These are phyloP conservation scores for Netelia fuscicornis DNA, from an alignment of 2,888 invertebrate genomes.

Conservation along the genomic window DNA sequence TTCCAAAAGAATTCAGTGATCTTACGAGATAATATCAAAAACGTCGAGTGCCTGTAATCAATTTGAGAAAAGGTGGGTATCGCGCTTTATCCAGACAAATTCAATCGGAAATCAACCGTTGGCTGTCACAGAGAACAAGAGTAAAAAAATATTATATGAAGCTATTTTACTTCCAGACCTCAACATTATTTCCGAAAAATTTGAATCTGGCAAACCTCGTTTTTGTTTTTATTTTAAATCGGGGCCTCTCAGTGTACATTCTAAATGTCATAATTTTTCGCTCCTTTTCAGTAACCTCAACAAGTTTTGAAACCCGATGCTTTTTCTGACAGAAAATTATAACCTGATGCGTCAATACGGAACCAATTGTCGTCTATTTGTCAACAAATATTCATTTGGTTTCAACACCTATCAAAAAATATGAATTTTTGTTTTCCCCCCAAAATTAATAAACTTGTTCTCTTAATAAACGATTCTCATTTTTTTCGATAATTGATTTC, in stretches of 20 bases:
- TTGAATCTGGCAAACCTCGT: background rate
- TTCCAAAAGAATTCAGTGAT: slow-evolving; percentile 69
- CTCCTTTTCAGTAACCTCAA: slow-evolving; percentile 64
- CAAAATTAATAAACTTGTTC: background rate
- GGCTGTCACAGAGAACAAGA: slow-evolving; percentile 64
- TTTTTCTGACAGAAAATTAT: slow-evolving; percentile 56
- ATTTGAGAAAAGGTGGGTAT: slow-evolving; percentile 36
- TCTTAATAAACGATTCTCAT: background rate
- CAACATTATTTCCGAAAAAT: background rate
- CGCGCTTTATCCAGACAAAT: slow-evolving; percentile 2
- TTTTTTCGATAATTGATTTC: background rate
- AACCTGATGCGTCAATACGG: slow-evolving; percentile 57
- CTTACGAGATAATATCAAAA: slow-evolving; percentile 4
- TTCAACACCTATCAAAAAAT: background rate
- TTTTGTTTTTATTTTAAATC: slow-evolving; percentile 11
- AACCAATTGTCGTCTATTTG: slow-evolving; percentile 16
- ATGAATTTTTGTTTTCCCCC: background rate
- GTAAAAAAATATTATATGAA: slow-evolving; percentile 48
- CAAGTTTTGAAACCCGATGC: slow-evolving; percentile 57
- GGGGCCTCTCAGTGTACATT: background rate
- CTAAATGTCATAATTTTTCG: slow-evolving; percentile 43
- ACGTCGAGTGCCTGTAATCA: slow-evolving; percentile 8
- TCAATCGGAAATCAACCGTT: slow-evolving; percentile 53
- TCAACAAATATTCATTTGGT: slow-evolving; percentile 4
- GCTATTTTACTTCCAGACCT: slow-evolving; percentile 15